Conservation (phyloP, 2,113 vertebrate genomes). For the Neodontobutis hainanensis region DNA sequence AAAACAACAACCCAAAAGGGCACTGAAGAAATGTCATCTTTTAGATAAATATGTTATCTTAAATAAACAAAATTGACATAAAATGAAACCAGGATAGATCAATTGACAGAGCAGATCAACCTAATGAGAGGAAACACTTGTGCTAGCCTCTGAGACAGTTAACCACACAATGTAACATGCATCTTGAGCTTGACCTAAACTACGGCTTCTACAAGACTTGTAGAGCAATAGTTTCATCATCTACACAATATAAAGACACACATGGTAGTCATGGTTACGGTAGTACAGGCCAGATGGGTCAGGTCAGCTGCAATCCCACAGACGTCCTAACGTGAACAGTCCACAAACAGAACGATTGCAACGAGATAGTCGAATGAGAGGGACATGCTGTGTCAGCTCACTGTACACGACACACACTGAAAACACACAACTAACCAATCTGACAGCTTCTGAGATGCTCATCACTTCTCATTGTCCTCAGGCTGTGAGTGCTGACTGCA, state of each 20-base stretch:
- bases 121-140: neutral
- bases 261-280: constrained; percentile 24
- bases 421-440: constrained; percentile 27
- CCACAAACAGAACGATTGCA: neutral
- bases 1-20: no score
- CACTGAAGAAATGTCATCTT: no score
- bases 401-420: constrained; percentile 18
- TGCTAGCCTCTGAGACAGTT: constrained; percentile 1
- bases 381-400: constrained; percentile 44
- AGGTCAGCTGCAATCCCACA: constrained; percentile 21
- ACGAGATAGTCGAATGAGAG: constrained; percentile 21
- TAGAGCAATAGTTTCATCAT: constrained; percentile 1
- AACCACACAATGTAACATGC: neutral
- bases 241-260: constrained; percentile 26
- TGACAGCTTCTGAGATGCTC: constrained; percentile 53
- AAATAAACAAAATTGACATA: neutral
- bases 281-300: constrained; percentile 11
- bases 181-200: constrained; percentile 5
- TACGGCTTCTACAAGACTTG: constrained; percentile 15
- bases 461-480: constrained; percentile 60
- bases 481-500: constrained; percentile 50
- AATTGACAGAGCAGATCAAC: neutral
- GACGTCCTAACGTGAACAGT: neutral
- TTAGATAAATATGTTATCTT: neutral
- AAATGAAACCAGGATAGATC: neutral